Evolutionary conservation across 2,888 invertebrate genomes (phyloP), one percentile per base, ranked within the genome.

Genomic region (Pyrochroa serraticornis): DNA sequence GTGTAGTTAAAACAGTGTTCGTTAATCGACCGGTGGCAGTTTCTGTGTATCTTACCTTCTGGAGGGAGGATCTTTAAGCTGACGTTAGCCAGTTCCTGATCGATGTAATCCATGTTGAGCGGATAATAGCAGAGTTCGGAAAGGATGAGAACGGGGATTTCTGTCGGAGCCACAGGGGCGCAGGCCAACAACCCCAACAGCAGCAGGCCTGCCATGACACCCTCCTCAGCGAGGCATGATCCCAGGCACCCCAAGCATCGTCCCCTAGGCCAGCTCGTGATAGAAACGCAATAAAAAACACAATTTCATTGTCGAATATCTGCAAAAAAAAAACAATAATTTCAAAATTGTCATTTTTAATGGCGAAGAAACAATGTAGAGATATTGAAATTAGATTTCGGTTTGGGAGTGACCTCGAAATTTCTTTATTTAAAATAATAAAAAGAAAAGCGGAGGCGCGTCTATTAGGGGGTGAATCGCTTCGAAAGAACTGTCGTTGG

Each of bases 21-120:
- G 36, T 35, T 35, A 9, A 10, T n/a, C 36, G 36, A 35, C 42
- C 14, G 9, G 12, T 33, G 12, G 12, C 44, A 44, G 8, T 14
- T 6, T 33, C 6, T 33, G 7, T 13, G 22, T 13, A 36, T 9
- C 75, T 72, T 71, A 73, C 81, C 81, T 47, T 80, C 78, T 14
- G 68, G 68, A 2, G 73, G 70, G 41, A 73, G 69, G 49, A 76
- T 75, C 53, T 79, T 81, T 12, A 82, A 78, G 0, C 81, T 82
- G 60, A 81, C 83, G 63, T 82, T 85, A 71, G 84, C 83, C 75
- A 87, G 83, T 65, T 82, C 83, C 58, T 86, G 85, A 70, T 85
- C 85, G 10, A 87, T 84, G 36, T 78, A 85, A 36, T 83, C 85
- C 0, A 86, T 84, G 0, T 85, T 86, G 1, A 84, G 82, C n/a